Evolutionary conservation across 1,140 invertebrate species (phyloP).

Genomic region (Scaptomyza graminum): DNA sequence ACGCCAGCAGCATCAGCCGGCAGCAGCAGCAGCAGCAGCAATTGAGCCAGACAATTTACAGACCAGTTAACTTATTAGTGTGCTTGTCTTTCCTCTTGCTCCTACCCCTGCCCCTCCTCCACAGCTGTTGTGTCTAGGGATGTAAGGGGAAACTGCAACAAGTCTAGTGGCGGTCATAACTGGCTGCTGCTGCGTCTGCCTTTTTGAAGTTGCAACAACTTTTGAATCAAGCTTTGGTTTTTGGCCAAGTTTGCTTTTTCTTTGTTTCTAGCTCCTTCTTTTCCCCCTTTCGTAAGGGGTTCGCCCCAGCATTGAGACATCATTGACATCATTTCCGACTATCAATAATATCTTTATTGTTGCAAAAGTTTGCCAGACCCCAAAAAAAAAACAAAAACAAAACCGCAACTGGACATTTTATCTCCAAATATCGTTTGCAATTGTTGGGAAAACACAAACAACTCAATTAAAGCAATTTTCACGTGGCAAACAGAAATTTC

Average conservation of each 20-base stretch:
- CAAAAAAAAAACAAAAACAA: no score
- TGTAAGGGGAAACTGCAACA: slow-evolving; percentile 6
- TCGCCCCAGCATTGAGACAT: slow-evolving; percentile 25
- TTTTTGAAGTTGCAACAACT: slow-evolving; percentile 44
- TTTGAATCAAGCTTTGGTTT: slow-evolving; percentile 34
- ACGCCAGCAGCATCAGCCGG: neutral
- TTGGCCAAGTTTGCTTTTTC: slow-evolving; percentile 17
- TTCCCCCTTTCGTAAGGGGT: slow-evolving; percentile 9
- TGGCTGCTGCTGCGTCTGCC: slow-evolving; percentile 27
- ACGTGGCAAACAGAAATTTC: no score
- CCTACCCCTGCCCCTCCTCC: no score
- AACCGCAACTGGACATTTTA: no score
- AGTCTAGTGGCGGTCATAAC: slow-evolving; percentile 47
- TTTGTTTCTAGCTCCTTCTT: neutral
- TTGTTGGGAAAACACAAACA: no score
- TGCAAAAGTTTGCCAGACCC: no score
- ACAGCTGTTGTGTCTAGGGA: neutral
- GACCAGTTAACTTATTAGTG: slow-evolving; percentile 73
- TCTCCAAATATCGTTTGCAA: no score
- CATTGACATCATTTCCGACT: slow-evolving; percentile 22
- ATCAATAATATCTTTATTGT: neutral
- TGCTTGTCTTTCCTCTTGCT: neutral
- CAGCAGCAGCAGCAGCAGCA: slow-evolving; percentile 6
- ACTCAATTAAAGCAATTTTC: no score
- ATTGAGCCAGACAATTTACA: slow-evolving; percentile 68